phyloP scores from a whole-genome alignment of 2,113 vertebrate species.

The Trematocara variabile region DNA sequence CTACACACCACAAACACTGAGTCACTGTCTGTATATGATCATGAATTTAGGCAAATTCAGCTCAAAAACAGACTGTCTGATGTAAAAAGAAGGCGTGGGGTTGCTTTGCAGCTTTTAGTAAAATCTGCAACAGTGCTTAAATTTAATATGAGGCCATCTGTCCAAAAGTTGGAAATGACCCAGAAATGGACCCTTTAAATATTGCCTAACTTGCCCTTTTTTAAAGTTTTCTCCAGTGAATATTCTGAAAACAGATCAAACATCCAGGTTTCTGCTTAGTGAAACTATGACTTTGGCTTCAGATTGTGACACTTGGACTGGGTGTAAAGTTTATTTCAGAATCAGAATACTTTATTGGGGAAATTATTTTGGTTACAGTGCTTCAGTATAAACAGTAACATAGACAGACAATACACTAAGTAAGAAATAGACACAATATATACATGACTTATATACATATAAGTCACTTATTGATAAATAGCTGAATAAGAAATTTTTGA shows the following conservation, averaged over 20 bases:
- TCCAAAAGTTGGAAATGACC: not conserved
- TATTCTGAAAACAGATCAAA: not conserved
- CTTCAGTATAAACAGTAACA: not conserved
- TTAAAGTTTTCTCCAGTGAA: not conserved
- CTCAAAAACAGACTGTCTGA: not conserved
- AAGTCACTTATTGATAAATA: not conserved
- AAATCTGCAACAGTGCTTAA: not conserved
- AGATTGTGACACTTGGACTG: not conserved
- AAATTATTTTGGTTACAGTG: not conserved
- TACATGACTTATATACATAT: not conserved
- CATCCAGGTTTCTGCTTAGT: not conserved
- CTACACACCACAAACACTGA: not conserved
- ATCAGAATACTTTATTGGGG: not conserved
- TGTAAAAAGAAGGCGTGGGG: not conserved
- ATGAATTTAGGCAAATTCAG: not conserved
- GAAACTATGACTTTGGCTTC: not conserved
- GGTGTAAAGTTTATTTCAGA: rapidly evolving
- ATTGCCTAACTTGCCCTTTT: not conserved
- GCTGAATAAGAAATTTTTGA: not conserved
- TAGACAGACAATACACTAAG: not conserved
- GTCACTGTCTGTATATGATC: not conserved
- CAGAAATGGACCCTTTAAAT: not conserved
- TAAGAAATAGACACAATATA: not conserved
- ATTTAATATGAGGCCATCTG: not conserved
- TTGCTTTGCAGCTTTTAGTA: not conserved